Conservation (phyloP, 1,140 invertebrate species). For the Tetramorium simillimum region DNA sequence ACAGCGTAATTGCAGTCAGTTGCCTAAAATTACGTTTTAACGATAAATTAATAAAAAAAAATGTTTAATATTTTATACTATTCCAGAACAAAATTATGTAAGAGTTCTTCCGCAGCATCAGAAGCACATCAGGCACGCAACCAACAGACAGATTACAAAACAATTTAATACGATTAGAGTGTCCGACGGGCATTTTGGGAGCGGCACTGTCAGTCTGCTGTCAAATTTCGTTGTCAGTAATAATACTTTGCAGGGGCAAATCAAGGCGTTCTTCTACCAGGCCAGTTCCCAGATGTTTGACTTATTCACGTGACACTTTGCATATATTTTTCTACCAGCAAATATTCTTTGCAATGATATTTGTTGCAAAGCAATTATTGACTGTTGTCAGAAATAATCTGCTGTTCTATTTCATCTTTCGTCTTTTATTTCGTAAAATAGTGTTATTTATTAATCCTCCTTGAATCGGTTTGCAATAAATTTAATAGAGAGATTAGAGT, state of each 20-base stretch:
- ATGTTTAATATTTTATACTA: neutral
- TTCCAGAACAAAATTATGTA: neutral
- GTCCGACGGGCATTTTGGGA: conserved; percentile 36
- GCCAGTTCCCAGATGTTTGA: neutral
- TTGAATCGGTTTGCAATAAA: neutral
- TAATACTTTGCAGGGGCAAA: conserved; percentile 5
- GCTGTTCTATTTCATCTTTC: neutral
- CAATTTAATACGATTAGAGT: conserved; percentile 70
- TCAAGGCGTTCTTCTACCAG: conserved; percentile 13
- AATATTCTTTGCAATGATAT: neutral
- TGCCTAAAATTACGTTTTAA: neutral
- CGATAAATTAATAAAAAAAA: neutral
- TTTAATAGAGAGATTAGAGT: conserved; percentile 9
- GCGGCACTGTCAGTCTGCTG: conserved; percentile 61
- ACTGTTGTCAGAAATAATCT: neutral
- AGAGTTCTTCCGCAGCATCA: neutral
- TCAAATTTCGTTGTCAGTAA: conserved; percentile 62
- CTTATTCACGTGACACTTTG: conserved; percentile 39
- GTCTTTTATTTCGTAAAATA: neutral
- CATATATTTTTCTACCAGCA: neutral
- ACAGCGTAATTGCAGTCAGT: neutral
- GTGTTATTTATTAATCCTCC: neutral
- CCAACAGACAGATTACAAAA: conserved; percentile 61
- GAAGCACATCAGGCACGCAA: conserved; percentile 1
- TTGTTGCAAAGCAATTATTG: neutral